phyloP scores from a whole-genome alignment of 2,888 invertebrate genomes.

The Lycaena phlaeas region DNA sequence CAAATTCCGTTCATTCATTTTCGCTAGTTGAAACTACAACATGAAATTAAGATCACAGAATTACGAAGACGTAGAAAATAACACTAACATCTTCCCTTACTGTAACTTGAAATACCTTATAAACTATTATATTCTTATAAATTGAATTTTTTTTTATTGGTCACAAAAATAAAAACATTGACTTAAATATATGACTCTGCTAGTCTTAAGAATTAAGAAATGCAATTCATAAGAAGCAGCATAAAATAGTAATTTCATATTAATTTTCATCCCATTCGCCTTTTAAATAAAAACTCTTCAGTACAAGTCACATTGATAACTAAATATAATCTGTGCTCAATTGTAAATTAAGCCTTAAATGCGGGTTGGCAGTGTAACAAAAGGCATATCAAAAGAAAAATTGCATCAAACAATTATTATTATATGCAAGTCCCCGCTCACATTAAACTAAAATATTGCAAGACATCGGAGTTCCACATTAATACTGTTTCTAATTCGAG shows the following conservation, averaged over 20 bases:
- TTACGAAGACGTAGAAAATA: slow-evolving; percentile 56
- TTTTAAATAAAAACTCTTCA: slow-evolving; percentile 17
- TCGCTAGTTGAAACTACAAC: slow-evolving; percentile 56
- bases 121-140: slow-evolving; percentile 52
- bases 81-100: slow-evolving; percentile 54
- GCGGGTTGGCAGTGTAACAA: slow-evolving; percentile 49
- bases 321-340: slow-evolving; percentile 17
- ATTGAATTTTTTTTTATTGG: slow-evolving; percentile 58
- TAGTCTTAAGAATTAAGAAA: slow-evolving; percentile 54
- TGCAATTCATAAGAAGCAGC: slow-evolving; percentile 21
- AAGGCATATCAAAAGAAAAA: slow-evolving; percentile 26
- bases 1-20: slow-evolving; percentile 53
- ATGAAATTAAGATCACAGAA: slow-evolving; percentile 65
- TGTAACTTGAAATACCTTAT: slow-evolving; percentile 53
- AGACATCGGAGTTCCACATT: slow-evolving; percentile 28
- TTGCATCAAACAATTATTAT: slow-evolving; percentile 34
- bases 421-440: slow-evolving; percentile 52
- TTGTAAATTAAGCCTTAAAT: slow-evolving; percentile 30
- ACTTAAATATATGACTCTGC: slow-evolving; percentile 45
- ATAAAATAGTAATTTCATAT: slow-evolving; percentile 4
- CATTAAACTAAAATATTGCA: slow-evolving; percentile 23
- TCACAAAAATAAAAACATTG: slow-evolving; percentile 61
- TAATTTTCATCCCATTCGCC: slow-evolving; percentile 10
- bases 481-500: slow-evolving; percentile 19
- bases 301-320: slow-evolving; percentile 20